Percentiles rank a stretch among this genome's conserved stretches.
Conservation (phyloP, 2,797 vertebrate genomes). For the Silurus lanzhouensis region DNA sequence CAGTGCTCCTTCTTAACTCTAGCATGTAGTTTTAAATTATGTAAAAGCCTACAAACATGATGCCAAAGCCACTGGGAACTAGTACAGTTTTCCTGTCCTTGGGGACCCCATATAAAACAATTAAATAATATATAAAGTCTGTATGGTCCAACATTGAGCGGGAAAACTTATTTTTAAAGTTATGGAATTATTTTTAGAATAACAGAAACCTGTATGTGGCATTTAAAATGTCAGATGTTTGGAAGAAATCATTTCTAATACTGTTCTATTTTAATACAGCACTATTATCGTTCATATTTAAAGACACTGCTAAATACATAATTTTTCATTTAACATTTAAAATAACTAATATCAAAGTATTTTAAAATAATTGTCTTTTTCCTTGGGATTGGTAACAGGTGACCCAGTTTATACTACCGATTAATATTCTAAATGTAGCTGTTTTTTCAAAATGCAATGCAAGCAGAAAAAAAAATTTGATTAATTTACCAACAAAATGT, state of each 20-base stretch:
- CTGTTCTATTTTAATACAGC: not conserved
- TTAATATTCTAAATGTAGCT: not conserved
- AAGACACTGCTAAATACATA: not conserved
- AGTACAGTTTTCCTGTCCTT: not conserved
- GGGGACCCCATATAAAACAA: not conserved
- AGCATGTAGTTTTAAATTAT: not conserved
- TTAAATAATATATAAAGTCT: not conserved
- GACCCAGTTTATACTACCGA: not conserved
- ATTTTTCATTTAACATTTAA: not conserved
- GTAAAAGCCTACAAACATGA: no score
- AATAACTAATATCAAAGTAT: not conserved
- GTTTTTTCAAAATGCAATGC: conserved; percentile 1
- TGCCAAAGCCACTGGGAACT: no score
- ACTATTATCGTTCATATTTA: not conserved
- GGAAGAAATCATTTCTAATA: not conserved
- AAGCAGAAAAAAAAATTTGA: not conserved
- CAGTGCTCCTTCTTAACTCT: not conserved
- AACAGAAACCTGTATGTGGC: not conserved
- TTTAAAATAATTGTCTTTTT: not conserved
- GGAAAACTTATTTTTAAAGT: not conserved
- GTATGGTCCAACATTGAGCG: not conserved
- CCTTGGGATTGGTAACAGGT: not conserved
- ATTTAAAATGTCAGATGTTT: not conserved
- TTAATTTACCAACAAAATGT: not conserved
- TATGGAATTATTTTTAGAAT: not conserved